Percentiles rank a stretch among this genome's conserved stretches.
These are phyloP conservation scores for Myiotriccus ornatus DNA, from an alignment of 2,797 vertebrate species.

Conservation along the genomic window DNA sequence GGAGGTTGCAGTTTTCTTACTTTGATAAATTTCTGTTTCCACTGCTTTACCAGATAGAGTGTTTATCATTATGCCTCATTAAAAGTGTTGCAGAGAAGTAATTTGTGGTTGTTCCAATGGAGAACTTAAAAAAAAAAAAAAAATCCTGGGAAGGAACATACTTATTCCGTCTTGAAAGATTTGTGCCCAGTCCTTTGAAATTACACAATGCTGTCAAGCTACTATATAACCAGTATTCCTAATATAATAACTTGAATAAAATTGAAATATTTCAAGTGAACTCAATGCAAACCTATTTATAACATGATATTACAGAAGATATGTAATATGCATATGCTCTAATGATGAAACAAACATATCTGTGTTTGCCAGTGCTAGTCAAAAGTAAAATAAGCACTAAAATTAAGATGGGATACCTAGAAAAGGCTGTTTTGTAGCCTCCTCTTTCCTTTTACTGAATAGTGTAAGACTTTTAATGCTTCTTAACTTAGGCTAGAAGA, in stretches of 20 bases:
- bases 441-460: neutral
- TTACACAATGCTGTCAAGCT: neutral
- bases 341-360: neutral
- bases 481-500: neutral
- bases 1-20: neutral
- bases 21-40: neutral
- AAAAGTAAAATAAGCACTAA: neutral
- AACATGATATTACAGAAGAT: neutral
- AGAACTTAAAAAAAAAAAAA: neutral
- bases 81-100: neutral
- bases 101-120: neutral
- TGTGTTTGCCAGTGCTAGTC: neutral
- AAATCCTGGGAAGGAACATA: neutral
- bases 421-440: neutral
- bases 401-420: neutral
- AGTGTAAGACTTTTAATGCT: neutral
- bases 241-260: neutral
- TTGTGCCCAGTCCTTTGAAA: neutral
- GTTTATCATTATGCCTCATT: neutral
- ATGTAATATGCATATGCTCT: neutral
- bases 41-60: neutral
- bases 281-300: neutral
- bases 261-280: neutral
- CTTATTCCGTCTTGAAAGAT: neutral
- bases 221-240: neutral